phyloP scores from a whole-genome alignment of 92 coral and sea anemone species.

The Siderastrea radians region DNA sequence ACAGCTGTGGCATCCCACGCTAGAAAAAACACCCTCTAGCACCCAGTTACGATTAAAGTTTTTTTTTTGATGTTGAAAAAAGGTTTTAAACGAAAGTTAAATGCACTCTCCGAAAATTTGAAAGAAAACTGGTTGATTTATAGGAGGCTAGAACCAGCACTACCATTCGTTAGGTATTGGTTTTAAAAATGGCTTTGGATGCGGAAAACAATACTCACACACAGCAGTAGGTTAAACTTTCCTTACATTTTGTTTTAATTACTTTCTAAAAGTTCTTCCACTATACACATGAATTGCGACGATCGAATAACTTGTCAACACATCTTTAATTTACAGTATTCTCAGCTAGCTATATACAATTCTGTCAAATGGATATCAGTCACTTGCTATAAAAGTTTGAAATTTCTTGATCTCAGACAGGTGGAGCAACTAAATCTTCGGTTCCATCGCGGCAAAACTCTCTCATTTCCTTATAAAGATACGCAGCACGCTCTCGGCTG shows the following conservation, averaged over 20 bases:
- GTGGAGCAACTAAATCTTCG: constrained; percentile 26
- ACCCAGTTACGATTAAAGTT: too few species aligned
- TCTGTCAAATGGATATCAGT: background rate
- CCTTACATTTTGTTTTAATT: constrained; percentile 12
- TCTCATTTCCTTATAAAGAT: constrained; percentile 37
- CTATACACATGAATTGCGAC: background rate
- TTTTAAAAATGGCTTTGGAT: background rate
- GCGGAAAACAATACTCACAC: background rate
- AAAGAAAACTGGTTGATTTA: too few species aligned
- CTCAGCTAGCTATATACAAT: background rate
- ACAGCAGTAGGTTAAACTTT: background rate
- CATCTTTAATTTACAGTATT: background rate
- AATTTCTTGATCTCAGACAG: constrained; percentile 15
- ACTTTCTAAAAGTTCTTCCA: background rate
- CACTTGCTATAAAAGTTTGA: background rate
- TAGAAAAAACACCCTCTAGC: too few species aligned
- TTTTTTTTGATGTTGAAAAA: too few species aligned
- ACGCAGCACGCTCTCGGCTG: constrained; percentile 21
- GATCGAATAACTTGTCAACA: background rate
- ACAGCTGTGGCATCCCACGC: too few species aligned
- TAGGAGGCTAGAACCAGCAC: too few species aligned
- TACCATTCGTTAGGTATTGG: background rate
- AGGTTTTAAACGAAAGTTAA: too few species aligned
- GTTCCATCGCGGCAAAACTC: constrained; percentile 34
- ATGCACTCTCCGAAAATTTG: too few species aligned